Evolutionary conservation across 2,888 invertebrate species (phyloP).

Genomic region (Amitus sp.): DNA sequence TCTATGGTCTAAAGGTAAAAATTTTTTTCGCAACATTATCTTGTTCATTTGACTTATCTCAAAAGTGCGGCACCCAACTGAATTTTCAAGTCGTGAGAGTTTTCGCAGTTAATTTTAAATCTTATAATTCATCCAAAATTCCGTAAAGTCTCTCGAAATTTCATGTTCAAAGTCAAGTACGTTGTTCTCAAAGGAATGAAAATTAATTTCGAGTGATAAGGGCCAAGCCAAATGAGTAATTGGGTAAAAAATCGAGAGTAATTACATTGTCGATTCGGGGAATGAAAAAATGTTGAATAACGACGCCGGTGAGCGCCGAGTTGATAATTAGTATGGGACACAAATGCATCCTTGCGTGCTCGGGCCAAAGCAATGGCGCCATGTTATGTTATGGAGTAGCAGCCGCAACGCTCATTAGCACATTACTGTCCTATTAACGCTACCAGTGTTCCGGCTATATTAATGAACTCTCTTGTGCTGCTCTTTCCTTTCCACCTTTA

Average conservation of each 20-base stretch:
- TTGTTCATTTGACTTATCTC: no score
- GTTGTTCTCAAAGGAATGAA: no score
- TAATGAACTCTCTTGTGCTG: constrained; percentile 25
- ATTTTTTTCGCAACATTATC: no score
- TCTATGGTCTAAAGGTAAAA: no score
- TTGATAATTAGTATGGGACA: constrained; percentile 21
- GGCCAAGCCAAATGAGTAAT: no score
- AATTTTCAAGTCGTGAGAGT: no score
- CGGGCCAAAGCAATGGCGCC: constrained; percentile 7
- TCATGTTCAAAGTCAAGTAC: no score
- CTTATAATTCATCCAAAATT: no score
- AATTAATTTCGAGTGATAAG: no score
- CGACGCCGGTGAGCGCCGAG: constrained; percentile 3
- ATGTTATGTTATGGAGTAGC: constrained; percentile 22
- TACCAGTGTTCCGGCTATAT: constrained; percentile 30
- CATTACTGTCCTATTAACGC: constrained; percentile 31
- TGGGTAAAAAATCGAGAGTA: not conserved
- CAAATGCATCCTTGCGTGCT: constrained; percentile 11
- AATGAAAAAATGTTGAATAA: not conserved
- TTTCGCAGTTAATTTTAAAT: no score
- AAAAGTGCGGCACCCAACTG: no score
- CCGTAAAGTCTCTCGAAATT: no score
- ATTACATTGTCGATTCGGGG: not conserved
- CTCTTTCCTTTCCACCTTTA: constrained; percentile 16
- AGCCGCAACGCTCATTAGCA: constrained; percentile 28